Evolutionary conservation across 2,113 vertebrate genomes (phyloP), one percentile per base, ranked within the genome.

Genomic region (Electrona antarctica): DNA sequence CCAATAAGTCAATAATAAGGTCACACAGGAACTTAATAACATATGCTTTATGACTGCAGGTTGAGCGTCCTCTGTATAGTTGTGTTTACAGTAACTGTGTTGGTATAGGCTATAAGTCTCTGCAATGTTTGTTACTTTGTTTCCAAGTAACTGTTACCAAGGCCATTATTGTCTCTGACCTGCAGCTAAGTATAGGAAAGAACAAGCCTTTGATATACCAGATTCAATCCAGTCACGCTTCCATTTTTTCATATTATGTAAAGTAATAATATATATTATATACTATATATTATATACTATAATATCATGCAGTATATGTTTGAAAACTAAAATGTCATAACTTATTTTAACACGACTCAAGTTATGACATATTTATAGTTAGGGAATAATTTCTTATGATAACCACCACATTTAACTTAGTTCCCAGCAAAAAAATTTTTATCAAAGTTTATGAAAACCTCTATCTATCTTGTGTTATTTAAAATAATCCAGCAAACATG

Each of bases 121-220:
- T 65, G 29, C 68, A 55, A 73, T 58, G 21, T 12, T 70, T 68
- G 73, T 83, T 69, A 67, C 78, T 12, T 70, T 68, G 73, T 83
- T 69, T 68, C 78, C 74, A 71, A 77, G 86, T 78, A 81, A 90
- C 88, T 64, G 81, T 90, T 77, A 68, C 86, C 57, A 82, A 71
- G 73, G 73, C 13, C 79, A 68, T 41, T 65, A 73, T 49, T 74
- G 54, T 60, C 67, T 49, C n/a, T 49, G 55, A 55, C 58, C 58
- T 64, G n/a, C 56, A 74, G 7, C 45, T 12, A 41, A 47, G 13
- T 13, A 28, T 54, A 45, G 5, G 7, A 41, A 10, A 71, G 11
- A 41, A 56, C 21, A 29, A 6, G 10, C 29, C 14, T 21, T 13
- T 67, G 10, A 66, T 33, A 15, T 63, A 14, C 29, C 10, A 49